Conservation (phyloP, 2,888 invertebrate genomes). For the Eucera pruinosa region DNA sequence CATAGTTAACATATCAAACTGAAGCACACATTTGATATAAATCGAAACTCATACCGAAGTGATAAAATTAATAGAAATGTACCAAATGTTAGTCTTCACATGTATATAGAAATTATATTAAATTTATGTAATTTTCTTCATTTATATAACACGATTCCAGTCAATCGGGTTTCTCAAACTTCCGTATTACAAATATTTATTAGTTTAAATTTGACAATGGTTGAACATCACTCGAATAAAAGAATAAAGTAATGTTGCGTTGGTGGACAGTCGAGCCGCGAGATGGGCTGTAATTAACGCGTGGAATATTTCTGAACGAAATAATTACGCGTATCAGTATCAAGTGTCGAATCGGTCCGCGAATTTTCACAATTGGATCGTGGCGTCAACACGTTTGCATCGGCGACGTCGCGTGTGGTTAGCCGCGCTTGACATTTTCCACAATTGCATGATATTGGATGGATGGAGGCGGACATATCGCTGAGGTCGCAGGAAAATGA, state of each 20-base stretch:
- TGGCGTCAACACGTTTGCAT: constrained; percentile 51
- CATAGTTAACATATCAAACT: too few relatives aligned
- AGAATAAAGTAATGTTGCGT: constrained; percentile 1
- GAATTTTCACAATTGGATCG: constrained; percentile 65
- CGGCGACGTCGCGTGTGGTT: constrained; percentile 61
- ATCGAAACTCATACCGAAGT: too few relatives aligned
- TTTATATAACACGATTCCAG: too few relatives aligned
- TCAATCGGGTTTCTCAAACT: too few relatives aligned
- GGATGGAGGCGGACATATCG: constrained; percentile 58
- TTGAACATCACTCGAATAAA: not conserved
- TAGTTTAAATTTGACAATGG: not conserved
- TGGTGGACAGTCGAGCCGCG: not conserved
- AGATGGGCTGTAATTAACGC: constrained; percentile 37
- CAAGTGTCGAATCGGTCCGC: constrained; percentile 65
- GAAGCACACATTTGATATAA: too few relatives aligned
- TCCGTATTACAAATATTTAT: too few relatives aligned
- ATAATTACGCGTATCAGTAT: constrained; percentile 64
- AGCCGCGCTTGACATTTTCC: constrained; percentile 68
- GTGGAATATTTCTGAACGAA: constrained; percentile 53
- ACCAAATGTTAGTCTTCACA: too few relatives aligned
- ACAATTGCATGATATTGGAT: constrained; percentile 69
- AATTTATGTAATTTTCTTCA: too few relatives aligned
- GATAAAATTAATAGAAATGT: too few relatives aligned
- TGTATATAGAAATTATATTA: too few relatives aligned
- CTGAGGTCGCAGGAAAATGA: constrained; percentile 50